Evolutionary conservation across 2,797 vertebrate genomes (phyloP).

Genomic region (Chloroceryle inda): DNA sequence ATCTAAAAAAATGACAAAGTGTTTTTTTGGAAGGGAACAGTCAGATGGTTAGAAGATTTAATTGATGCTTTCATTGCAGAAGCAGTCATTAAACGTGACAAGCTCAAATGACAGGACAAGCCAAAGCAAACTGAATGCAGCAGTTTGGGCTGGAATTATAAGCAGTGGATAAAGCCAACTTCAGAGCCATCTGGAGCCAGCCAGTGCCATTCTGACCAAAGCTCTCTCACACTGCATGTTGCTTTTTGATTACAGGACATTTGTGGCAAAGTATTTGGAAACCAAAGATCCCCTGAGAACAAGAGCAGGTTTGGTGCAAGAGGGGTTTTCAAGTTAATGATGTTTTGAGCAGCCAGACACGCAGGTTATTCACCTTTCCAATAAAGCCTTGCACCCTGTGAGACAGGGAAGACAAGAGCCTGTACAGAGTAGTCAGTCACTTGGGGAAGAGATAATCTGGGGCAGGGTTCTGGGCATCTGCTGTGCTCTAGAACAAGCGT

Average conservation of each 20-base stretch:
- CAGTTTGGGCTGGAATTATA: neutral
- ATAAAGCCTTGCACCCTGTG: neutral
- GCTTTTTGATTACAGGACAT: neutral
- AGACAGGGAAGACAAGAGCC: neutral
- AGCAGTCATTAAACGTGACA: neutral
- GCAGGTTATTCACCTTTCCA: neutral
- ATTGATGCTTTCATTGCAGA: neutral
- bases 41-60: neutral
- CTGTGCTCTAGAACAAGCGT: neutral
- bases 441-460: neutral
- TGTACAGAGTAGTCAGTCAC: neutral
- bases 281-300: accelerated
- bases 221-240: neutral
- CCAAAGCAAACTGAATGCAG: neutral
- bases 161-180: neutral
- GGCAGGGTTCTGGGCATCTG: neutral
- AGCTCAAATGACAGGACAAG: neutral
- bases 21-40: neutral
- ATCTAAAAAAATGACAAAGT: neutral
- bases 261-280: neutral
- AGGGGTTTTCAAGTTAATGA: neutral
- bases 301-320: neutral
- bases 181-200: neutral
- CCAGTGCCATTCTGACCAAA: neutral
- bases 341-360: neutral